Evolutionary conservation across 2,888 invertebrate genomes (phyloP).

Genomic region (Epirrhoe alternata): DNA sequence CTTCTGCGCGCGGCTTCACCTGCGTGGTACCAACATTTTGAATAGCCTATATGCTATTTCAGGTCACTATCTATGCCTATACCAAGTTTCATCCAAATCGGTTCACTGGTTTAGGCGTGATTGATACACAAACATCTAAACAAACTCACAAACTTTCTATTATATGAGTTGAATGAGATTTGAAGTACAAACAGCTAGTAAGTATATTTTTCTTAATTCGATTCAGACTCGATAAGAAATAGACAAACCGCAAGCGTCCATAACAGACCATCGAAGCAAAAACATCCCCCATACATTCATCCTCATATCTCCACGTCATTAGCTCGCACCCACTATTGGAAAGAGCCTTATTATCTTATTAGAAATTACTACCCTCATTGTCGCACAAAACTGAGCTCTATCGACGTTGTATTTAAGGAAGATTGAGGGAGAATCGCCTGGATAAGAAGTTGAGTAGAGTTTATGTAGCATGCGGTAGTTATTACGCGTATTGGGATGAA

Average conservation of each 20-base stretch:
- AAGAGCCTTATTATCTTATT: slow-evolving; percentile 72
- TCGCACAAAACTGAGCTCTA: slow-evolving; percentile 52
- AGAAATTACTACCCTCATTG: slow-evolving; percentile 61
- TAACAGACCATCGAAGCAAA: slow-evolving; percentile 33
- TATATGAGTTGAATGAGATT: no score
- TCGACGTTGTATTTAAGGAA: slow-evolving; percentile 14
- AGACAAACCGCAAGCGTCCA: slow-evolving; percentile 19
- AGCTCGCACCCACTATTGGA: slow-evolving; percentile 66
- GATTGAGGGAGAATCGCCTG: slow-evolving; percentile 55
- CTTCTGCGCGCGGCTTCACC: no score
- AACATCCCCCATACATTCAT: slow-evolving; percentile 50
- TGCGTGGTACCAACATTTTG: no score
- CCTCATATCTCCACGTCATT: slow-evolving; percentile 60
- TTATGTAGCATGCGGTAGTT: slow-evolving; percentile 63
- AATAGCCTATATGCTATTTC: no score
- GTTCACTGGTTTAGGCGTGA: no score
- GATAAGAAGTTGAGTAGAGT: slow-evolving; percentile 49
- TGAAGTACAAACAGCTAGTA: no score
- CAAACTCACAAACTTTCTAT: no score
- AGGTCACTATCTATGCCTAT: no score
- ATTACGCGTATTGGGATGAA: slow-evolving; percentile 60
- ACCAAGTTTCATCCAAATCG: no score
- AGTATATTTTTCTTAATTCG: background rate
- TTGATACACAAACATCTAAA: no score
- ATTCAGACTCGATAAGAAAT: background rate